phyloP scores from a whole-genome alignment of 2,888 invertebrate genomes.

The Ptycholaimellus sp. region DNA sequence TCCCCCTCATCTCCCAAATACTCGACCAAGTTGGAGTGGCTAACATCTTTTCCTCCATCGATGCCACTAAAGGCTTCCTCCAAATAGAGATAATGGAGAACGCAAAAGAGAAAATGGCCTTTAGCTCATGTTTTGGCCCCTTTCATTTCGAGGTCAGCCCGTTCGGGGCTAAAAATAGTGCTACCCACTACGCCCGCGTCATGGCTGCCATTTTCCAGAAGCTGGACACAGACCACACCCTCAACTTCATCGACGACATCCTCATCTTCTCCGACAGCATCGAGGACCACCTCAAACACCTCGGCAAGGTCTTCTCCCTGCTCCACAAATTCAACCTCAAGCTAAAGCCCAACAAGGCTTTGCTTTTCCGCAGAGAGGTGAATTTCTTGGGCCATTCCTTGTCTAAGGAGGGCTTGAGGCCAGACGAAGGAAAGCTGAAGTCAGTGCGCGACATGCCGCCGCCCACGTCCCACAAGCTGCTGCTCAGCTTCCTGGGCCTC shows the following conservation, averaged over 20 bases:
- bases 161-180: no score
- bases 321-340: background rate
- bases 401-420: conserved; percentile 1
- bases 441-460: conserved; percentile 3
- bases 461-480: conserved; percentile 6
- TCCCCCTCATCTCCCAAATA: conserved; percentile 10
- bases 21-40: no score
- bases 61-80: no score
- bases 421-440: conserved; percentile 7
- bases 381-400: conserved; percentile 8
- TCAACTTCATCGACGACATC: conserved; percentile 2
- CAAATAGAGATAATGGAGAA: no score
- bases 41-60: no score
- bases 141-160: no score
- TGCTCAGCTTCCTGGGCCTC: conserved; percentile 12
- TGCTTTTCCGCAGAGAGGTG: conserved; percentile 2
- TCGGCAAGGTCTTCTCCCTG: background rate
- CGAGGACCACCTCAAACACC: conserved; percentile 1
- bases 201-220: no score
- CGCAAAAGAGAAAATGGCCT: no score
- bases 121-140: no score
- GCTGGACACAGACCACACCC: no score
- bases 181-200: no score
- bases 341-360: conserved; percentile 7
- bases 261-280: background rate